Conservation (phyloP, 2,113 vertebrate genomes). For the Macquaria ambigua region DNA sequence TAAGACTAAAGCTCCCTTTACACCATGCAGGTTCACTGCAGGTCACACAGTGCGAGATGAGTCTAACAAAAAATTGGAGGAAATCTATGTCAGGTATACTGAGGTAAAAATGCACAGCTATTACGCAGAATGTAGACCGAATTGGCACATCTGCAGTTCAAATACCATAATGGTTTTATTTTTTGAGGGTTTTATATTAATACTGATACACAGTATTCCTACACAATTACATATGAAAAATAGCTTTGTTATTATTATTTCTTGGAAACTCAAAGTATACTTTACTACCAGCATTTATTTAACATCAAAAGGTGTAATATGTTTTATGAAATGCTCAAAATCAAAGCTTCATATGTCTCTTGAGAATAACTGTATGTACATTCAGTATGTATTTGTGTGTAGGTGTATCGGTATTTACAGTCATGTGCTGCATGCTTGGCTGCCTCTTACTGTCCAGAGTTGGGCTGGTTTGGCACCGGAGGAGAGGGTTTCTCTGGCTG, state of each 20-base stretch:
- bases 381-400: conserved; percentile 46
- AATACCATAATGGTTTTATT: too few relatives aligned
- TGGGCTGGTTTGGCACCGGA: conserved; percentile 49
- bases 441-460: conserved; percentile 30
- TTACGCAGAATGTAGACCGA: too few relatives aligned
- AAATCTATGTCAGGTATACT: too few relatives aligned
- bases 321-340: not conserved
- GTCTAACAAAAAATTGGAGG: too few relatives aligned
- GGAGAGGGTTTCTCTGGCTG: conserved; percentile 63
- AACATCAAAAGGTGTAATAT: too few relatives aligned
- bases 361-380: conserved; percentile 1
- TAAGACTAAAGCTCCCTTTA: not conserved
- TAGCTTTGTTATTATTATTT: not conserved
- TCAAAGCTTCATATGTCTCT: not conserved
- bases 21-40: too few relatives aligned
- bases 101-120: too few relatives aligned
- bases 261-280: too few relatives aligned
- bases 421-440: conserved; percentile 68
- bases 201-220: not conserved
- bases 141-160: too few relatives aligned
- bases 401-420: conserved; percentile 71
- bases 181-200: not conserved
- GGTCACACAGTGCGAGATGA: too few relatives aligned
- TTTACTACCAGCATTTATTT: not conserved
- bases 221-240: not conserved